phyloP scores from a whole-genome alignment of 2,888 invertebrate species.

The Lepidochitona cinerea region DNA sequence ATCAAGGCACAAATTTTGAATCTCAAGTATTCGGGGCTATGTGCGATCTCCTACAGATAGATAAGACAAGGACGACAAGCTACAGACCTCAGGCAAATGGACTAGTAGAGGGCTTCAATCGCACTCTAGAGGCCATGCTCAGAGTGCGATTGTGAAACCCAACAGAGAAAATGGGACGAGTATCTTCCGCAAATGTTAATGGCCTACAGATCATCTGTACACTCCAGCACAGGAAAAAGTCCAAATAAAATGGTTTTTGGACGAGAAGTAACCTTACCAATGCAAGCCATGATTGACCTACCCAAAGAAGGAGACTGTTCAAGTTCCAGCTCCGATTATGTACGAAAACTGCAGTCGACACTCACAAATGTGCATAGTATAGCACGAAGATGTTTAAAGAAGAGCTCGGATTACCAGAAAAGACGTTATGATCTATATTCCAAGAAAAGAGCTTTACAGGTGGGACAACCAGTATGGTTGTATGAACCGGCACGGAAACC shows the following conservation, averaged over 20 bases:
- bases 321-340: neutral
- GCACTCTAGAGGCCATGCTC: conserved; percentile 21
- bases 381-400: neutral
- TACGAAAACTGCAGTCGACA: neutral
- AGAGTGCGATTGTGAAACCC: conserved; percentile 11
- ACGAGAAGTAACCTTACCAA: neutral
- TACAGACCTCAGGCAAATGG: conserved; percentile 26
- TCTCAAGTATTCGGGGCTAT: conserved; percentile 19
- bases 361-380: neutral
- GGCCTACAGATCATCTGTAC: conserved; percentile 27
- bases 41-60: conserved; percentile 23
- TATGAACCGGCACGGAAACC: neutral
- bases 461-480: neutral
- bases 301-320: neutral
- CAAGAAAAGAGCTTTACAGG: neutral
- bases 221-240: conserved; percentile 16
- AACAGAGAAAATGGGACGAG: conserved; percentile 24
- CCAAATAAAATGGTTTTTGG: neutral
- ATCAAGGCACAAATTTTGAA: conserved; percentile 19
- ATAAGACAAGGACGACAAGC: conserved; percentile 22
- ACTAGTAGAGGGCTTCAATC: conserved; percentile 28
- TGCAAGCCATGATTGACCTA: neutral
- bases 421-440: neutral
- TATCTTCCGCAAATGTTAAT: conserved; percentile 29
- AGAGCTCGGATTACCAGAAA: neutral